Base-by-base conservation (phyloP, 35 echinoderm and acorn worm species). In the Strongylocentrotus purpuratus region DNA sequence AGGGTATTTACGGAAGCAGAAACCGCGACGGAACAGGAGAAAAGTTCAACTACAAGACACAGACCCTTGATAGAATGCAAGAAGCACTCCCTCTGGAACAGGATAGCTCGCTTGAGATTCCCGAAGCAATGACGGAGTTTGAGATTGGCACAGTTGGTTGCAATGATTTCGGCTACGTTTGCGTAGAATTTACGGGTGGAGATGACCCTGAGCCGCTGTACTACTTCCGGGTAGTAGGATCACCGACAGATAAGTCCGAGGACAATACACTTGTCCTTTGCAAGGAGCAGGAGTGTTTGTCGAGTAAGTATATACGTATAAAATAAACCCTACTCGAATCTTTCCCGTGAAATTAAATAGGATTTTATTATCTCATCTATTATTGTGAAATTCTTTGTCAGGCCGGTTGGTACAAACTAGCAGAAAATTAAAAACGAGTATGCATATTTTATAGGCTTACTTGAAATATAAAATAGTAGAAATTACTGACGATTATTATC, bases 131-230 rank as follows among this genome's bases (percentile, higher is more conserved):
- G 4, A 95, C 94, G n/a, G 96, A 98, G 18, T 98, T 98, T 94
- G 97, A 98, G 31, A 95, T 97, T 28, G 97, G 97, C 28, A 96
- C 96, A 58, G 86, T 98, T 12, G 97, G 97, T 17, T 98, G 97
- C 58, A 95, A 92, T 60, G 96, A 98, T 11, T 95, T 95, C 86
- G 97, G 91, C 4, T 98, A 97, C 85, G 86, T 98, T 4, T 98
- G 97, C 85, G 96, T 95, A 45, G 97, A 98, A 93, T 98, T 98
- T 96, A 95, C 96, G 22, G 96, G 96, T 86, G 97, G 97, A 55
- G 86, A 95, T 17, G 94, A 90, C 85, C 96, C 97, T 9, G 87
- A 97, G 20, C 97, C 97, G 32, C 94, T 96, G n/a, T 98, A 94
- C 61, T 95, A 94, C 91, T 92, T 98, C 52, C 91, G 95, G 25